phyloP scores from a whole-genome alignment of 2,888 invertebrate genomes.

The Caenorhabditis sinica region DNA sequence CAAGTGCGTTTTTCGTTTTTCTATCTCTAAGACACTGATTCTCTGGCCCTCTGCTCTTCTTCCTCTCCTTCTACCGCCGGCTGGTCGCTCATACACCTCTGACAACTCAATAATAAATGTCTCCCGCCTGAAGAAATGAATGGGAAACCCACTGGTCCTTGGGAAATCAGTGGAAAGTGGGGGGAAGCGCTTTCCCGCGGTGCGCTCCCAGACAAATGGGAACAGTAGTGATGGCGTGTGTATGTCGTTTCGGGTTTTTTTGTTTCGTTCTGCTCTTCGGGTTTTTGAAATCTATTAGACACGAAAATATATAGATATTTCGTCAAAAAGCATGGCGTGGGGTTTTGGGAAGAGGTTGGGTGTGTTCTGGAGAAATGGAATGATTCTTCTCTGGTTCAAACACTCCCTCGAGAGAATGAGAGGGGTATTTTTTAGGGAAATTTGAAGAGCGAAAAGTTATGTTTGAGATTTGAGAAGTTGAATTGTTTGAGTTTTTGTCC shows the following conservation, averaged over 20 bases:
- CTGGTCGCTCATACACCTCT: constrained; percentile 33
- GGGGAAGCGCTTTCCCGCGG: neutral
- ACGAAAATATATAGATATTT: constrained; percentile 6
- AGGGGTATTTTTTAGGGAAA: neutral
- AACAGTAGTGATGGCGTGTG: constrained; percentile 13
- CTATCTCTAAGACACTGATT: constrained; percentile 24
- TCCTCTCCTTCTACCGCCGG: neutral
- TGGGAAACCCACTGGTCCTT: constrained; percentile 47
- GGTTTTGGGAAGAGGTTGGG: constrained; percentile 2
- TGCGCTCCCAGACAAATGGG: constrained; percentile 17
- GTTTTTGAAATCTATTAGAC: constrained; percentile 11
- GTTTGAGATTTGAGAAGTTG: neutral
- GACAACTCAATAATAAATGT: constrained; percentile 64
- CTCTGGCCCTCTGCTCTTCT: neutral
- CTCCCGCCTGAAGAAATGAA: constrained; percentile 41
- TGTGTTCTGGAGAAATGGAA: constrained; percentile 9
- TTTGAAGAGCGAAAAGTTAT: neutral
- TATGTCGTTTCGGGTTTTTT: neutral
- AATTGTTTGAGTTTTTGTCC: constrained; percentile 23
- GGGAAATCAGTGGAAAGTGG: constrained; percentile 10
- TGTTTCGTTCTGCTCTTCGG: neutral
- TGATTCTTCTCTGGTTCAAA: constrained; percentile 25
- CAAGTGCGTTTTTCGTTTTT: constrained; percentile 23
- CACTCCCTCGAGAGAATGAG: neutral
- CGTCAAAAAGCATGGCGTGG: neutral